phyloP scores from a whole-genome alignment of 2,888 invertebrate species.

The Hirtodrosophila alboralis region DNA sequence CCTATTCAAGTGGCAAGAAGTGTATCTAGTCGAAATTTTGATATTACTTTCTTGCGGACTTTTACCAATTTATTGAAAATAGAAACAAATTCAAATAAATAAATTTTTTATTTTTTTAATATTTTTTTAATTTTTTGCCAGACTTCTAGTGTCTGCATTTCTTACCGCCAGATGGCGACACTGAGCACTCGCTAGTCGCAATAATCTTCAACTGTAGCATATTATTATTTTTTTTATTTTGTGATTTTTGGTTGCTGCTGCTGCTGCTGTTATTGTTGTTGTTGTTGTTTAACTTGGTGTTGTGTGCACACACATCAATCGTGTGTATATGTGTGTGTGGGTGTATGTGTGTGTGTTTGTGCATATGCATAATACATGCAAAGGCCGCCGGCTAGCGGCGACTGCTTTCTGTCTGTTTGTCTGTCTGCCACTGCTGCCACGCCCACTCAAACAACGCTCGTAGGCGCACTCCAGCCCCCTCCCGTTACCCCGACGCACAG shows the following conservation, averaged over 20 bases:
- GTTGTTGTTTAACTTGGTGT: slow-evolving; percentile 49
- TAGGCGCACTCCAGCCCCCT: too few relatives aligned
- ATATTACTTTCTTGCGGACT: too few relatives aligned
- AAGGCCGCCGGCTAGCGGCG: slow-evolving; percentile 43
- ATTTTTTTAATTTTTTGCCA: background rate
- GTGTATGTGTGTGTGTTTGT: slow-evolving; percentile 11
- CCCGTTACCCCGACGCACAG: slow-evolving; percentile 28
- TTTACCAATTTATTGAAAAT: too few relatives aligned
- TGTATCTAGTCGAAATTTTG: too few relatives aligned
- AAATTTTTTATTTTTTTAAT: background rate
- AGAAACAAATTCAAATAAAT: too few relatives aligned
- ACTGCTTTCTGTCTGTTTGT: slow-evolving; percentile 35
- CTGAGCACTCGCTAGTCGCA: slow-evolving; percentile 10
- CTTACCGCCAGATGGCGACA: slow-evolving; percentile 2
- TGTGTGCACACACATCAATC: slow-evolving; percentile 49
- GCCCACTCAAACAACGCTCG: background rate
- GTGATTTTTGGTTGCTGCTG: background rate
- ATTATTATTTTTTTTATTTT: slow-evolving; percentile 11
- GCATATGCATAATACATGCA: slow-evolving; percentile 67
- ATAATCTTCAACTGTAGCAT: background rate
- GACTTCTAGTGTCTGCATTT: background rate
- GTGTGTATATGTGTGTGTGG: slow-evolving; percentile 13
- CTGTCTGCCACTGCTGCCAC: slow-evolving; percentile 12
- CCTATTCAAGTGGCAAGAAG: too few relatives aligned
- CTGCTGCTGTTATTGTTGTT: slow-evolving; percentile 20